Conservation (phyloP, 1,140 invertebrate species). For the Lucilia sericata region DNA sequence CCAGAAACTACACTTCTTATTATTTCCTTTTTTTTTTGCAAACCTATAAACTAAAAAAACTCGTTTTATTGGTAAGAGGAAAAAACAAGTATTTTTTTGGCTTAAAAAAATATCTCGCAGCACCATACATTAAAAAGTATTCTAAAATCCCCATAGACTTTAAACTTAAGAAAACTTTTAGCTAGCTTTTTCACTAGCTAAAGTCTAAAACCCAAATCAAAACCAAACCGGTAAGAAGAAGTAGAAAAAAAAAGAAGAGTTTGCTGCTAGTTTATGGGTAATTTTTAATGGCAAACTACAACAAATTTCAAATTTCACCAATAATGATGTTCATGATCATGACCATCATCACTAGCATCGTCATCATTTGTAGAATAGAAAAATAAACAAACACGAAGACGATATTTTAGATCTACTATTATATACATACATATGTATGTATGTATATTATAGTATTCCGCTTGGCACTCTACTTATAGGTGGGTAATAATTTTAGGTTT, state of each 20-base stretch:
- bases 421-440: too few species aligned
- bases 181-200: too few species aligned
- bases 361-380: neutral
- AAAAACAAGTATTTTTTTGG: slow-evolving; percentile 3
- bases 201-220: too few species aligned
- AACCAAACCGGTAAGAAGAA: too few species aligned
- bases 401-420: neutral
- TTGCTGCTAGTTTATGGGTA: neutral
- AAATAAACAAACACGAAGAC: neutral
- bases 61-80: neutral
- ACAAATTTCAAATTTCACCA: slow-evolving; percentile 29
- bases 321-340: slow-evolving; percentile 42
- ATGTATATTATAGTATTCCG: too few species aligned
- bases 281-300: neutral
- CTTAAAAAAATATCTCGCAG: too few species aligned
- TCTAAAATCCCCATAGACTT: neutral
- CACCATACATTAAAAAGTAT: neutral
- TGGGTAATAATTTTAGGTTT: too few species aligned
- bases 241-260: neutral
- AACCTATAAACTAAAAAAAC: neutral
- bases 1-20: neutral
- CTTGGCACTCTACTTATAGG: neutral
- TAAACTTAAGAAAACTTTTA: neutral
- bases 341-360: slow-evolving; percentile 15
- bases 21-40: neutral